Evolutionary conservation across 2,888 invertebrate species (phyloP), one percentile per base, ranked within the genome.

Genomic region (Himalopsyche anomala): DNA sequence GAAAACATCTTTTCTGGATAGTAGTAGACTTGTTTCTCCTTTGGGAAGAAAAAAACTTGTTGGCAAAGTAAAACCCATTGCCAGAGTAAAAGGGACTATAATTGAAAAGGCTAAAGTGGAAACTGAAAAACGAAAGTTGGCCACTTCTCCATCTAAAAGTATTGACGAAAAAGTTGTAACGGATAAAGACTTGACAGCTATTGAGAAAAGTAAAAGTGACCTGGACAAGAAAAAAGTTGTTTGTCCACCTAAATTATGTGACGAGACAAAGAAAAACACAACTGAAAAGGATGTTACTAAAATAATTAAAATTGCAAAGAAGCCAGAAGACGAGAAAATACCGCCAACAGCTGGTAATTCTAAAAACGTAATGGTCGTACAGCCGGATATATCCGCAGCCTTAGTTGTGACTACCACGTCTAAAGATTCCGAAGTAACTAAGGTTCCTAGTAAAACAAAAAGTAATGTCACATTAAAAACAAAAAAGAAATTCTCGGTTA

Each of bases 31-130:
- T 12, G 83, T 87, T 17, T 84, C 87, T 17, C 88, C 87, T 17
- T 85, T 87, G 19, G 88, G 87, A 15, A 82, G 88, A 56, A 88
- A 87, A 51, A 87, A 87, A 80, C 79, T 87, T 0, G 89, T 93
- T 82, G 93, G 92, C 5, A 90, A 93, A 89, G 93, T 93, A 6
- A 90, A 93, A 81, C 93, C 93, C 5, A 93, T 93, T 88, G 93
- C 93, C 54, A 91, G 93, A 89, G 93, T 93, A 0, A 93, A 93
- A 90, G 93, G 93, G 11, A 93, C 93, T 81, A 89, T 93, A 36
- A 91, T 93, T 87, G 93, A 93, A 87, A 93, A 92, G 89, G 92
- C 84, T 55, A 89, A 92, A 89, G 89, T 90, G 51, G 93, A 93
- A 86, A 88, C 90, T 2, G 93, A 93, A 85, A 92, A 92, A 90